These are phyloP conservation scores for Escarpia spicata DNA, from an alignment of 2,888 invertebrate genomes.

Conservation along the genomic window DNA sequence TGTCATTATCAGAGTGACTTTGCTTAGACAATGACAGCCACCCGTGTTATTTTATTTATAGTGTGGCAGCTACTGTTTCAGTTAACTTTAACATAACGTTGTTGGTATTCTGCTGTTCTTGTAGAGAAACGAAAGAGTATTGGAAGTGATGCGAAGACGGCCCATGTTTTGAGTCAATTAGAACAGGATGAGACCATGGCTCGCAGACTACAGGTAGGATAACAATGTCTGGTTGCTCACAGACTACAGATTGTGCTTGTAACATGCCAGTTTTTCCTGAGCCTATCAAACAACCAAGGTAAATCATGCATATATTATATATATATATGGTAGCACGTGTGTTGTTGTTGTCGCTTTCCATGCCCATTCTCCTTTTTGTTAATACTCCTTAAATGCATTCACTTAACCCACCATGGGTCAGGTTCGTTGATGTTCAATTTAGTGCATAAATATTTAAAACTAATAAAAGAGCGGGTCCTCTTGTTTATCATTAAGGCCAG, in stretches of 20 bases:
- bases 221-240: neutral
- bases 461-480: too few relatives aligned
- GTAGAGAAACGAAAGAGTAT: neutral
- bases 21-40: neutral
- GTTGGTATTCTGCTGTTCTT: neutral
- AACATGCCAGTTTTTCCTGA: neutral
- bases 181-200: neutral
- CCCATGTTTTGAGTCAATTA: neutral
- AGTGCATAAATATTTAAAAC: too few relatives aligned
- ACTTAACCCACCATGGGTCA: too few relatives aligned
- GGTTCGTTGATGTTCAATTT: too few relatives aligned
- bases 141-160: neutral
- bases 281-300: too few relatives aligned
- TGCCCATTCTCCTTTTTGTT: too few relatives aligned
- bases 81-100: neutral
- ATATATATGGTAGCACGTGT: too few relatives aligned
- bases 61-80: neutral
- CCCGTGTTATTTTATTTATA: neutral
- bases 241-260: neutral
- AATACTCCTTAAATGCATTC: too few relatives aligned
- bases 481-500: too few relatives aligned
- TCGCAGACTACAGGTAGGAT: neutral
- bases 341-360: too few relatives aligned
- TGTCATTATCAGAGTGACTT: neutral
- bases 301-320: too few relatives aligned